phyloP scores from a whole-genome alignment of 2,888 invertebrate genomes.

The Copidosoma aretas region DNA sequence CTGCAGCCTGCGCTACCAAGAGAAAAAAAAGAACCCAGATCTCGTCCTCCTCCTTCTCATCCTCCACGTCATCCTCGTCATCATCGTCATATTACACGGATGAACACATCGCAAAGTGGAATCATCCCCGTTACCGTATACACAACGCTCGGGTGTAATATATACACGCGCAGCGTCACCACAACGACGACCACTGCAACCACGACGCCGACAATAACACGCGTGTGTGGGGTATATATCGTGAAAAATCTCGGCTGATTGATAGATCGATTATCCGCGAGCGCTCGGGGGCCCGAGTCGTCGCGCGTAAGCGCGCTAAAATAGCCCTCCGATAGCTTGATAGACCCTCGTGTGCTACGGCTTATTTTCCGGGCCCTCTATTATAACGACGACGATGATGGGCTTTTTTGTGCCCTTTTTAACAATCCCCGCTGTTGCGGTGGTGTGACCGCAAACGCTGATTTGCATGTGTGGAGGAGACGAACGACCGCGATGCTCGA shows the following conservation, averaged over 20 bases:
- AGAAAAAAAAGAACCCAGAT: background rate
- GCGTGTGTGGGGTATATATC: background rate
- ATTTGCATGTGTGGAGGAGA: constrained; percentile 44
- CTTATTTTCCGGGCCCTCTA: too few relatives aligned
- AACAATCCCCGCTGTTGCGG: constrained; percentile 19
- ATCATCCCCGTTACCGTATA: background rate
- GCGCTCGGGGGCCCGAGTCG: constrained; percentile 26
- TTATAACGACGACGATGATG: too few relatives aligned
- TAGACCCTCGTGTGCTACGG: too few relatives aligned
- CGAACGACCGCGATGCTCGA: background rate
- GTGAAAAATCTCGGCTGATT: constrained; percentile 32
- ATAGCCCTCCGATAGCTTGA: background rate
- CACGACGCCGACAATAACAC: background rate
- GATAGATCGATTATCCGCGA: constrained; percentile 35
- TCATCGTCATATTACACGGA: background rate
- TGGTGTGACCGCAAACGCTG: background rate
- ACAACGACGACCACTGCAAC: too few relatives aligned
- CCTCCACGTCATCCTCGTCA: too few relatives aligned
- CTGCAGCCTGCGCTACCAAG: background rate
- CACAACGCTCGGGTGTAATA: too few relatives aligned
- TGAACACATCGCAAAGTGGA: constrained; percentile 10
- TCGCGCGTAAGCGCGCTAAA: background rate
- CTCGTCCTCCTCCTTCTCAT: too few relatives aligned
- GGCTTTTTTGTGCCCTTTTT: background rate
- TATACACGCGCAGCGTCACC: background rate